Evolutionary conservation across 2,888 invertebrate species (phyloP).

Genomic region (Hololepta plana): DNA sequence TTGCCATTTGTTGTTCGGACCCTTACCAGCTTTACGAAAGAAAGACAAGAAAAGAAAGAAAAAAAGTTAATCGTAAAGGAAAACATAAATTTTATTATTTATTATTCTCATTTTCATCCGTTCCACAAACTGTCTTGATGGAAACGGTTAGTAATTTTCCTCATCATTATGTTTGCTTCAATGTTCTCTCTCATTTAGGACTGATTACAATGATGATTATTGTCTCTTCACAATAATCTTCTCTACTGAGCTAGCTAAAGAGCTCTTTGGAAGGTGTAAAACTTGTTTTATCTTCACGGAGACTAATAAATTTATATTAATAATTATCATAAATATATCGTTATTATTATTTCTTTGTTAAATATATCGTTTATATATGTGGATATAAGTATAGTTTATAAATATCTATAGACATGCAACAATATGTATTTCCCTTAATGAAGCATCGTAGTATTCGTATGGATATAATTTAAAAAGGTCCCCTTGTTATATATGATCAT

Average conservation of each 20-base stretch:
- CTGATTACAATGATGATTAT: slow-evolving; percentile 27
- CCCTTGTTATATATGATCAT: no score
- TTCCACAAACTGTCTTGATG: no score
- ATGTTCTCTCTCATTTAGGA: slow-evolving; percentile 14
- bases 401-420: neutral
- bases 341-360: neutral
- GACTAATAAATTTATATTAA: no score
- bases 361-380: slow-evolving; percentile 1
- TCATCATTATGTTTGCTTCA: slow-evolving; percentile 17
- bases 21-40: slow-evolving; percentile 27
- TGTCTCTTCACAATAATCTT: slow-evolving; percentile 32
- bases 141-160: no score
- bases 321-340: slow-evolving; percentile 1
- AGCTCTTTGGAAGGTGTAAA: no score
- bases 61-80: slow-evolving; percentile 3
- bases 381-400: slow-evolving; percentile 1
- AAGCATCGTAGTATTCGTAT: no score
- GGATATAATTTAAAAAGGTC: no score
- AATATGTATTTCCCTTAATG: slow-evolving; percentile 5
- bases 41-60: slow-evolving; percentile 3
- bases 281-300: no score
- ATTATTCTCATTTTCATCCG: no score
- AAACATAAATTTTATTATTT: slow-evolving; percentile 6
- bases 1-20: slow-evolving; percentile 27
- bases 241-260: slow-evolving; percentile 22